Evolutionary conservation across 2,888 invertebrate genomes (phyloP).

Genomic region (Petrolisthes manimaculis): DNA sequence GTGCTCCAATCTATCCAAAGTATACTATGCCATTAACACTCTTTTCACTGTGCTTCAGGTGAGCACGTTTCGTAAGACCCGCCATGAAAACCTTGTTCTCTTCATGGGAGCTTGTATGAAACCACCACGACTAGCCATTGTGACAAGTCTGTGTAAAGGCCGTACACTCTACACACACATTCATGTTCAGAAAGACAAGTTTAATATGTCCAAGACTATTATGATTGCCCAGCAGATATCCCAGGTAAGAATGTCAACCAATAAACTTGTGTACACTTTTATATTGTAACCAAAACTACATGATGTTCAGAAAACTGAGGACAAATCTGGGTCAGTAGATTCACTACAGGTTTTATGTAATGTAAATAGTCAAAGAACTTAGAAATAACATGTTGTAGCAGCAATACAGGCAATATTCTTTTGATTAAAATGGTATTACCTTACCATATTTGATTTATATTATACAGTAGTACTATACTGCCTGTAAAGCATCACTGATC

Average conservation of each 20-base stretch:
- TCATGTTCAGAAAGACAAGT: conserved; percentile 91
- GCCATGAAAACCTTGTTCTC: conserved; percentile 97
- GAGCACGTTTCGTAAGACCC: conserved; percentile 94
- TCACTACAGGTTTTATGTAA: too few relatives aligned
- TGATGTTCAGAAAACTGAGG: too few relatives aligned
- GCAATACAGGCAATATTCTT: too few relatives aligned
- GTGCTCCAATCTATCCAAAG: too few relatives aligned
- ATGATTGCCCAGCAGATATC: conserved; percentile 96
- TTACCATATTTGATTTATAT: too few relatives aligned
- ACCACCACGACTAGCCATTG: conserved; percentile 94
- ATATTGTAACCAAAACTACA: too few relatives aligned
- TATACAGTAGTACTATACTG: too few relatives aligned
- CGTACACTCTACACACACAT: conserved; percentile 94
- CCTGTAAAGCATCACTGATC: too few relatives aligned
- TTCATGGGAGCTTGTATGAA: conserved; percentile 99
- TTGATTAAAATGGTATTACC: too few relatives aligned
- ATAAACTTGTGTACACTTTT: background rate
- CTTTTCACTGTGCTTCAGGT: conserved; percentile 74
- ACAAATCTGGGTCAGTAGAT: too few relatives aligned
- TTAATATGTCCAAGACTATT: conserved; percentile 92
- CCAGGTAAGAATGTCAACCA: conserved; percentile 75
- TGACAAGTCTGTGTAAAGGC: conserved; percentile 96
- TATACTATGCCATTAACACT: background rate
- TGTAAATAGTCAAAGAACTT: too few relatives aligned
- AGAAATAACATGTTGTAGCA: too few relatives aligned